Evolutionary conservation across 2,113 vertebrate species (phyloP), one percentile per base, ranked within the genome.

Genomic region (Callipepla squamata): DNA sequence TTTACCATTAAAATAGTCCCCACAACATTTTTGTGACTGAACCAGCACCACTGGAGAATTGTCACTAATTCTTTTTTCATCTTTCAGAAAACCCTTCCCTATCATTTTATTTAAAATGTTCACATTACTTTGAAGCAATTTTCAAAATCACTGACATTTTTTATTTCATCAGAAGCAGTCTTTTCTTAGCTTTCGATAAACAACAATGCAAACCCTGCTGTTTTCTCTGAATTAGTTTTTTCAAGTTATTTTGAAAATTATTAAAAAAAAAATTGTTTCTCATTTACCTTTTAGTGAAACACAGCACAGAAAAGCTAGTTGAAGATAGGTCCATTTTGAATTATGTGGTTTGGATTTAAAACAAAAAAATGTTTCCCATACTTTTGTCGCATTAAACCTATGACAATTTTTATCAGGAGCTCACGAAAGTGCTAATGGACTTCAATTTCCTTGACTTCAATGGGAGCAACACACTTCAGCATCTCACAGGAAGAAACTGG

Each of bases 131-230:
- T 74, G 73, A 92, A 85, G 79, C 47, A 89, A 96, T 96, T 96
- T 92, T 67, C 75, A 94, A 93, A 96, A 96, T 94, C 72, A 72
- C 40, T 89, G 87, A 69, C 70, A 69, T 89, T 92, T 92, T 96
- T 89, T 90, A 70, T 92, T 95, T 85, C 62, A 74, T 38, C 26
- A 92, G 61, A 91, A 85, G 18, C 68, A 70, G 40, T 70, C 42
- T 87, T 87, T 92, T 78, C 85, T 87, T 57, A 91, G 65, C 44
- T 75, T 74, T 90, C 38, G 2, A 75, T 80, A 80, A 93, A 80
- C 45, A 83, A 89, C 36, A 91, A 92, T 83, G 61, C 25, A 92
- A 89, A 72, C 51, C 87, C 87, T 61, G 51, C 89, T 85, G 78
- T 51, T 85, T 87, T 74, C 76, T 80, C 61, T 61, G 61, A 96